phyloP scores from a whole-genome alignment of 92 coral and sea anemone genomes.

The Parazoanthus atlanticus region DNA sequence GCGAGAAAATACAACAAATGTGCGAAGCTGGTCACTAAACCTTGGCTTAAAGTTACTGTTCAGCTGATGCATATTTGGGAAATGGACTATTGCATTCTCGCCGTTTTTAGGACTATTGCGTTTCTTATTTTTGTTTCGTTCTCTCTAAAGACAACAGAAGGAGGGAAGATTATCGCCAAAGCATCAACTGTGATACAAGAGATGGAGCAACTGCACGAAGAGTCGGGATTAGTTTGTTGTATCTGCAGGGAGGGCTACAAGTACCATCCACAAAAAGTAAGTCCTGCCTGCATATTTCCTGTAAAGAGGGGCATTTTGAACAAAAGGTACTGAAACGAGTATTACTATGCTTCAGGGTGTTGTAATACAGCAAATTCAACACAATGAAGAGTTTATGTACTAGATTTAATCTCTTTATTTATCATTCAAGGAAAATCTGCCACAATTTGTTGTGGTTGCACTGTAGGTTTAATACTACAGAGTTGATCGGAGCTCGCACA shows the following conservation, averaged over 20 bases:
- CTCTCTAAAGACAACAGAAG: slow-evolving; percentile 75
- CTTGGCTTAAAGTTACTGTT: too few relatives aligned
- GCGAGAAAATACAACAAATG: too few relatives aligned
- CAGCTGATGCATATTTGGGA: too few relatives aligned
- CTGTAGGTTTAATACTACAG: too few relatives aligned
- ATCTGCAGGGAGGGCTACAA: slow-evolving; percentile 97
- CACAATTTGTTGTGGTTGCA: background rate
- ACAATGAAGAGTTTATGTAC: too few relatives aligned
- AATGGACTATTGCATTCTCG: too few relatives aligned
- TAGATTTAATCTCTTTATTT: background rate
- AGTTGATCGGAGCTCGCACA: too few relatives aligned
- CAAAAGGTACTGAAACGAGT: too few relatives aligned
- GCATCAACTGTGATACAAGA: slow-evolving; percentile 84
- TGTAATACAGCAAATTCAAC: background rate
- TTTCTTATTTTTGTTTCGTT: background rate
- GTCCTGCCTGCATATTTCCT: background rate
- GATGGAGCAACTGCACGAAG: slow-evolving; percentile 94
- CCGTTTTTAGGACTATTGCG: background rate
- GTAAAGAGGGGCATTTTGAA: too few relatives aligned
- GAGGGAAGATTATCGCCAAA: slow-evolving; percentile 94
- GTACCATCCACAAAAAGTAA: slow-evolving; percentile 96
- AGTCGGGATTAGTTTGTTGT: slow-evolving; percentile 94
- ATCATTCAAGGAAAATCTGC: background rate
- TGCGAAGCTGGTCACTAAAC: too few relatives aligned
- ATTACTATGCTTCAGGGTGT: too few relatives aligned